Evolutionary conservation across 2,888 invertebrate species (phyloP), one percentile per base, ranked within the genome.

Genomic region (Conchocele bisecta): DNA sequence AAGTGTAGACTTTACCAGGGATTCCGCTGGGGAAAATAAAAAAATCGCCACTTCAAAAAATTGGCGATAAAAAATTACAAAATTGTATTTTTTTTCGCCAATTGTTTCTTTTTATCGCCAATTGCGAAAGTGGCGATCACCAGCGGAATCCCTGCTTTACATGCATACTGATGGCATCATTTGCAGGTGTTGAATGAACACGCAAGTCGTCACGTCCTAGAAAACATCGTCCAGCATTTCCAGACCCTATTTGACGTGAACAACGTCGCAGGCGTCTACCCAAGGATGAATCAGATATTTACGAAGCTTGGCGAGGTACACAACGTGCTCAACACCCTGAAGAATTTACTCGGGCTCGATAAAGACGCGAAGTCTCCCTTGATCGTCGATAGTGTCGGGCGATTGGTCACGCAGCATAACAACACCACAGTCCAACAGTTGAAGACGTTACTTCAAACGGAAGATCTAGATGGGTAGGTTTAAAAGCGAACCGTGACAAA

Each of bases 211-310:
- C 67, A 86, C 2, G 83, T 86, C 5, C 74, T 90, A 22, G 86
- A 86, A 70, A 85, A 86, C 20, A 87, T 89, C 9, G 86, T 91
- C 17, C 78, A 83, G 17, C 91, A 91, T 69, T 89, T 90, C 83
- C 89, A 89, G 82, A 85, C 86, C 2, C 74, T 91, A 72, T 91
- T 91, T 83, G 90, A 90, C 59, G 87, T 89, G 2, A 82, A 87
- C 0, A 75, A 74, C n/a, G 65, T 89, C 20, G 82, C 86, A 0
- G 90, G 90, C 2, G 82, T 90, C 15, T 89, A 86, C 54, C 85
- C 90, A 11, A 69, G 88, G n/a, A 90, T 91, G 90, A 90, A 88
- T 61, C 88, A 90, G 42, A 75, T 90, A 66, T 91, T 90, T 76
- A 82, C 81, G 24, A 85, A 85, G 22, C 79, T 88, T 29, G 89